Conservation (phyloP, 2,888 invertebrate species). For the Hipparchia sbordonii region DNA sequence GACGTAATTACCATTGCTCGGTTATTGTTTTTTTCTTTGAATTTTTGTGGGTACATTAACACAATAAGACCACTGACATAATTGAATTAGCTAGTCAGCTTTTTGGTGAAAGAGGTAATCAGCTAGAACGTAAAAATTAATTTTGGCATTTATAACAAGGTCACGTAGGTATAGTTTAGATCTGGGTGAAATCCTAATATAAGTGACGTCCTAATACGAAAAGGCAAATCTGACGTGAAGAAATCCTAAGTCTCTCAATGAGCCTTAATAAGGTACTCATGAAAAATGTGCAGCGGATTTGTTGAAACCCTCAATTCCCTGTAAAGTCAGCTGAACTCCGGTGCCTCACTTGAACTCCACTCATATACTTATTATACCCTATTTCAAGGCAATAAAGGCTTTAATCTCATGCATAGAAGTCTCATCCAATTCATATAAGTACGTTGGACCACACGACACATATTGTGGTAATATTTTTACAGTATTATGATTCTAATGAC, state of each 20-base stretch:
- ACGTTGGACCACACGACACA: conserved; percentile 17
- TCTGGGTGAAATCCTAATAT: neutral
- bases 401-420: conserved; percentile 2
- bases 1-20: too few relatives aligned
- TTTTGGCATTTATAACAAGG: too few relatives aligned
- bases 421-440: conserved; percentile 17
- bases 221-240: neutral
- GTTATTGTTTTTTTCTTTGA: too few relatives aligned
- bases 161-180: too few relatives aligned
- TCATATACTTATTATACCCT: conserved; percentile 6
- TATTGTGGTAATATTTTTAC: conserved; percentile 26
- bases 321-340: conserved; percentile 37
- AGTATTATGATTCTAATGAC: conserved; percentile 23
- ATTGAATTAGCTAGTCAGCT: too few relatives aligned
- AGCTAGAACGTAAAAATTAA: too few relatives aligned
- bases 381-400: conserved; percentile 26
- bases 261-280: conserved; percentile 22
- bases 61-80: too few relatives aligned
- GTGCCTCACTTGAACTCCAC: conserved; percentile 9
- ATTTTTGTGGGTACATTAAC: too few relatives aligned
- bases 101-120: too few relatives aligned
- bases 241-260: conserved; percentile 6
- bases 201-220: neutral
- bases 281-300: conserved; percentile 29
- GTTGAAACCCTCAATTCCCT: conserved; percentile 33